Evolutionary conservation across 2,113 vertebrate species (phyloP).

Genomic region (Grantiella picta): DNA sequence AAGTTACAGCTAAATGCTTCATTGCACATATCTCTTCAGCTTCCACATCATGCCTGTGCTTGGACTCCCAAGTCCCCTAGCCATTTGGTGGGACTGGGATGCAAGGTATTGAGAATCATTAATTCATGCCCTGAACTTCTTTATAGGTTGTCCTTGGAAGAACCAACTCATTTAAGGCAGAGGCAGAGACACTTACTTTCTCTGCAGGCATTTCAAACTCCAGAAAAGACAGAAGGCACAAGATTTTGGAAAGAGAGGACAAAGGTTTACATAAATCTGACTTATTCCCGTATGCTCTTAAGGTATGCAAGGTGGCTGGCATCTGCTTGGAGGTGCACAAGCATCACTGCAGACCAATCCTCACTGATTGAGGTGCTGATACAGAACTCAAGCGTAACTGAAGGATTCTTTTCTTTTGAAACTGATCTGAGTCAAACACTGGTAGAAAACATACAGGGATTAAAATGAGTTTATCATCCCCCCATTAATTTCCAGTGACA

Average conservation of each 20-base stretch:
- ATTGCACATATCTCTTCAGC: background rate
- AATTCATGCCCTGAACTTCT: background rate
- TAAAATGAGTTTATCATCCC: background rate
- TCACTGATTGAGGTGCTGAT: background rate
- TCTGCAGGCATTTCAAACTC: background rate
- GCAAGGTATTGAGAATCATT: background rate
- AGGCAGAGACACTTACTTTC: background rate
- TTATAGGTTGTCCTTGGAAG: background rate
- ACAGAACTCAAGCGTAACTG: background rate
- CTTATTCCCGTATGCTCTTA: background rate
- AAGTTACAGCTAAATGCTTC: background rate
- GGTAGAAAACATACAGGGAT: background rate
- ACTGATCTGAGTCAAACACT: background rate
- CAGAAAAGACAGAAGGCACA: background rate
- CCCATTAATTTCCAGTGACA: background rate
- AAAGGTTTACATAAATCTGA: background rate
- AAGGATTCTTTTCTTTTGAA: conserved; percentile 25
- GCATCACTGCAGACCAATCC: background rate
- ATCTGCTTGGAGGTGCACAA: background rate
- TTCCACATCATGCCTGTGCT: background rate
- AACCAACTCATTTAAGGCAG: background rate
- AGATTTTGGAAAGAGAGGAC: background rate
- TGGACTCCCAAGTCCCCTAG: background rate
- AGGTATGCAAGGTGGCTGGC: background rate
- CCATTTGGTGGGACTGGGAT: background rate